phyloP scores from a whole-genome alignment of 2,113 vertebrate genomes.

The Apaloderma vittatum region DNA sequence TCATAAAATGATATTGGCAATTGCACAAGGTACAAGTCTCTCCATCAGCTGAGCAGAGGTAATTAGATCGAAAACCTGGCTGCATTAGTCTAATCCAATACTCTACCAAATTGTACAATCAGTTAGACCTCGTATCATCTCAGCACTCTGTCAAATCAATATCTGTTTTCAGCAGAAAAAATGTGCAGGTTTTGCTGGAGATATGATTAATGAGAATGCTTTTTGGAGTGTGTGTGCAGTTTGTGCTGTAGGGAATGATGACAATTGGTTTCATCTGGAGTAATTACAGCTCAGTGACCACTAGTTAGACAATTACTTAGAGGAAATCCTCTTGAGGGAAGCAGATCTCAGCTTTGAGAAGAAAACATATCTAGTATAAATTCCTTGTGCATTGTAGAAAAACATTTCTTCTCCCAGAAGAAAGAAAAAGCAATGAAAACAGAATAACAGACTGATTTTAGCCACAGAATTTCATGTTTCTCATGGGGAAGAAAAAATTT shows the following conservation, averaged over 20 bases:
- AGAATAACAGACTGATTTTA: neutral
- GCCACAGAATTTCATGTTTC: neutral
- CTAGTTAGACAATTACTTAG: constrained; percentile 28
- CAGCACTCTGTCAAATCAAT: constrained; percentile 65
- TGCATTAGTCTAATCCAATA: constrained; percentile 67
- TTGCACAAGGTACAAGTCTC: constrained; percentile 29
- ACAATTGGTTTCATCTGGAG: constrained; percentile 41
- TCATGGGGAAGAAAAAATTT: neutral
- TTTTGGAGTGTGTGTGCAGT: neutral
- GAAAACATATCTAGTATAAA: neutral
- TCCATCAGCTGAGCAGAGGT: constrained; percentile 22
- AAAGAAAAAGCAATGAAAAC: neutral
- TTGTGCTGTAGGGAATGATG: neutral
- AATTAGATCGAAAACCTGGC: constrained; percentile 62
- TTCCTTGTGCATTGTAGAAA: neutral
- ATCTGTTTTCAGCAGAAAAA: constrained; percentile 47
- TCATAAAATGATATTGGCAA: constrained; percentile 21
- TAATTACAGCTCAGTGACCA: constrained; percentile 39
- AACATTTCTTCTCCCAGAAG: neutral
- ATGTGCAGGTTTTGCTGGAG: neutral
- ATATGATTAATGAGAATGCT: constrained; percentile 26
- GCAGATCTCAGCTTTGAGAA: neutral
- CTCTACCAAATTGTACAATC: constrained; percentile 31
- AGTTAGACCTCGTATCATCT: constrained; percentile 40
- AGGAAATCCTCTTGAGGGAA: constrained; percentile 2